Base-by-base conservation (phyloP, 2,797 vertebrate species). In the Eurystomus glaucurus region DNA sequence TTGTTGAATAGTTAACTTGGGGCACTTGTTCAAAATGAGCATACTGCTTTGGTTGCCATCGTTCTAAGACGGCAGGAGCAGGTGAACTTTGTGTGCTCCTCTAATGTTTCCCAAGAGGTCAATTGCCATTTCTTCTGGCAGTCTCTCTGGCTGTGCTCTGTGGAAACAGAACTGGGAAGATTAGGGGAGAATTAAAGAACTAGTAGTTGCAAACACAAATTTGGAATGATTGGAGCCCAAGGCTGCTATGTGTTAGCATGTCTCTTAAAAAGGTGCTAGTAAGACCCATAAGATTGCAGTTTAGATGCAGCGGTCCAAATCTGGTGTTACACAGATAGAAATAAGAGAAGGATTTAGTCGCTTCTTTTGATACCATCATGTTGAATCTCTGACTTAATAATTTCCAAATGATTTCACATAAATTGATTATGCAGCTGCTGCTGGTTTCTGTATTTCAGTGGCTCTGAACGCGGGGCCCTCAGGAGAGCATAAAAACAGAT, bases 401-500 rank as follows among this genome's bases (percentile, higher is more conserved):
- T 84, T 96, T 88, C 52, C 48, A 66, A 74, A 70, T 64, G 12
- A 90, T 93, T 94, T 90, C 61, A 78, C 64, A 66, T 80, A 78
- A 85, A 90, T 35, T 61, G 65, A 94, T 95, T 83, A 88, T 29
- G 37, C 33, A 55, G 76, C 83, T 92, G 88, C 85, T 94, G 88
- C 55, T 85, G 71, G 60, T 70, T 95, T 95, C 91, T 10, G 6
- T 64, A 43, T 80, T 90, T 90, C 85, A 83, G 78, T 64, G 85
- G 9, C 48, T 76, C 45, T 46, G 74, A 90, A 62, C 4, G 3
- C 8, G 6, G 48, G 28, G 37, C 39, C 72, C 75, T 90, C 51
- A 84, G 69, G 72, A 96, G 72, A 86, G 23, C 41, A n/a, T 7
- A 51, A 75, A 88, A 93, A 25, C 37, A 94, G 69, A 70, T 93